These are phyloP conservation scores for Brachypalpus laphriformis DNA, from an alignment of 2,888 invertebrate species.

Conservation along the genomic window DNA sequence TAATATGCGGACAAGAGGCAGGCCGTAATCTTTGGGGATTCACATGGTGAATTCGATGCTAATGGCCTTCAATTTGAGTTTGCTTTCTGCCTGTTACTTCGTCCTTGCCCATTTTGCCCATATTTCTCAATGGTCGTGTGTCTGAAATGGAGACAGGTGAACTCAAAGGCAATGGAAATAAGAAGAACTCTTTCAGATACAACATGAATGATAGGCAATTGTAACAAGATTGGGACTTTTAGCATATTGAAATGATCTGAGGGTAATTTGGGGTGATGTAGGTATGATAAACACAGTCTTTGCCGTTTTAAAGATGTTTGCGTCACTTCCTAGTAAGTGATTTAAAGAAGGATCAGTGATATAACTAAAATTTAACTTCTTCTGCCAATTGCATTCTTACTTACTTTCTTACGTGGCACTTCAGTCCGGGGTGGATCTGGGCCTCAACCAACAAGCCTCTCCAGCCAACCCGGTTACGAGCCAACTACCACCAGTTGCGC, in stretches of 20 bases:
- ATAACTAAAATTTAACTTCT: no score
- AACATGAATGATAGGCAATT: constrained; percentile 35
- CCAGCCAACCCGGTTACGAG: no score
- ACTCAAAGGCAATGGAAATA: constrained; percentile 18
- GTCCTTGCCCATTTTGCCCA: neutral
- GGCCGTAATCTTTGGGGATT: constrained; percentile 60
- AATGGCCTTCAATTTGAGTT: constrained; percentile 64
- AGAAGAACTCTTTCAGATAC: neutral
- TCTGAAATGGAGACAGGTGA: constrained; percentile 30
- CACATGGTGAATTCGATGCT: constrained; percentile 65
- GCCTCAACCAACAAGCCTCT: no score
- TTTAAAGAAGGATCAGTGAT: neutral
- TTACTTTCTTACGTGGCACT: no score
- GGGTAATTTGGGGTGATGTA: constrained; percentile 23
- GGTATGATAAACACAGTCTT: constrained; percentile 2
- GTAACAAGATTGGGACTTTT: constrained; percentile 33
- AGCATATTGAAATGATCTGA: constrained; percentile 28
- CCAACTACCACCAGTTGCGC: no score
- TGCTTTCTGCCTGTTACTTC: neutral
- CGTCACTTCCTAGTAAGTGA: neutral
- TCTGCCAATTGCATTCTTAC: no score
- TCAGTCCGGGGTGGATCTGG: no score
- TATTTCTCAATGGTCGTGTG: neutral
- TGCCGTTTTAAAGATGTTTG: neutral
- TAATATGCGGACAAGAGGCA: constrained; percentile 43